Conservation (phyloP, 1,140 invertebrate genomes). For the Vanessa atalanta region DNA sequence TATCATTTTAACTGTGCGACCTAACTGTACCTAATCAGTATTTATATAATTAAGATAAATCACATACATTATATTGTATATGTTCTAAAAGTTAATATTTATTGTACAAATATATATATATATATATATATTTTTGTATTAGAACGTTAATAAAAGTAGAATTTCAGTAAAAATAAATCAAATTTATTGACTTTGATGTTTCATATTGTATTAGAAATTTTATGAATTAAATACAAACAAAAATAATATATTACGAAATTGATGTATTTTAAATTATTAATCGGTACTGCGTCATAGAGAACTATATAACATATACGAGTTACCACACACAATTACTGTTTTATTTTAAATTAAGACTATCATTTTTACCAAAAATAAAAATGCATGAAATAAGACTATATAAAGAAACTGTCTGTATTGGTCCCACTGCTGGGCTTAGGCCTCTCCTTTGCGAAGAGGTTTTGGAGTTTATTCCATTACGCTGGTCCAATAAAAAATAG, state of each 20-base stretch:
- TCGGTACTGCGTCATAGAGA: neutral
- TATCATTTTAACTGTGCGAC: neutral
- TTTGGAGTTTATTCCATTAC: no score
- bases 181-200: neutral
- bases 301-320: neutral
- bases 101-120: constrained; percentile 13
- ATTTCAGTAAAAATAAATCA: neutral
- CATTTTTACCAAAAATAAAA: no score
- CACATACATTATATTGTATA: neutral
- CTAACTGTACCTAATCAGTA: constrained; percentile 27
- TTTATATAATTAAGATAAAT: neutral
- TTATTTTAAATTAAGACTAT: neutral
- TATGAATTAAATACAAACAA: no score
- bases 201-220: no score
- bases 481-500: no score
- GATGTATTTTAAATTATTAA: neutral
- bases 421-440: no score
- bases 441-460: no score
- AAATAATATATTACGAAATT: neutral
- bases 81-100: neutral
- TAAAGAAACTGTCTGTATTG: no score
- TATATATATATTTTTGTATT: constrained; percentile 8
- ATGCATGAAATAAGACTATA: no score
- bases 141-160: neutral
- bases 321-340: neutral